phyloP scores from a whole-genome alignment of 2,888 invertebrate genomes.

The Junonia oenone region DNA sequence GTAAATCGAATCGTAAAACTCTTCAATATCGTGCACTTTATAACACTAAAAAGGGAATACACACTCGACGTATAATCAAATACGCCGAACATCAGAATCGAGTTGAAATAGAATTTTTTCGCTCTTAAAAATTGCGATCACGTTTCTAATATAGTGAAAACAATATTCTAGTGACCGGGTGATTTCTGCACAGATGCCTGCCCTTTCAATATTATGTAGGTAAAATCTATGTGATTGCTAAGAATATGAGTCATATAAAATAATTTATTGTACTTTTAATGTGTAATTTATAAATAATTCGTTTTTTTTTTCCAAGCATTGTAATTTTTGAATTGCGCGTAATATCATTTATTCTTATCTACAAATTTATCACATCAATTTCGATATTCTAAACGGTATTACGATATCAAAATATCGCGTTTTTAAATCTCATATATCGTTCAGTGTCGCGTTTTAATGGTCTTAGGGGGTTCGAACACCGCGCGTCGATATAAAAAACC shows the following conservation, averaged over 20 bases:
- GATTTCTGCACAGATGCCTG: constrained; percentile 75
- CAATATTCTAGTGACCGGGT: constrained; percentile 81
- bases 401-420: constrained; percentile 50
- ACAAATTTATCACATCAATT: constrained; percentile 31
- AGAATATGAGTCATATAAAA: constrained; percentile 47
- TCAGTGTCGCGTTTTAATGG: constrained; percentile 54
- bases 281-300: neutral
- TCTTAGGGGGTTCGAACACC: constrained; percentile 51
- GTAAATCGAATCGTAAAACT: constrained; percentile 63
- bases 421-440: constrained; percentile 61
- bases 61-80: constrained; percentile 70
- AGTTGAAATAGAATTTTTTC: constrained; percentile 74
- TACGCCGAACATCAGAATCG: constrained; percentile 61
- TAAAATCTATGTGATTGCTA: constrained; percentile 62
- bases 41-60: constrained; percentile 54
- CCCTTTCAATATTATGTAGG: constrained; percentile 67
- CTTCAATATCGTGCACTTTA: constrained; percentile 67
- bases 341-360: too few relatives aligned
- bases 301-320: too few relatives aligned
- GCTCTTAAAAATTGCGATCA: constrained; percentile 79
- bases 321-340: too few relatives aligned
- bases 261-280: neutral
- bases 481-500: constrained; percentile 67
- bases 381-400: constrained; percentile 29
- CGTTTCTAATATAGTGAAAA: constrained; percentile 81